Evolutionary conservation across 2,797 vertebrate species (phyloP).

Genomic region (Parotocinclus haroldoi): DNA sequence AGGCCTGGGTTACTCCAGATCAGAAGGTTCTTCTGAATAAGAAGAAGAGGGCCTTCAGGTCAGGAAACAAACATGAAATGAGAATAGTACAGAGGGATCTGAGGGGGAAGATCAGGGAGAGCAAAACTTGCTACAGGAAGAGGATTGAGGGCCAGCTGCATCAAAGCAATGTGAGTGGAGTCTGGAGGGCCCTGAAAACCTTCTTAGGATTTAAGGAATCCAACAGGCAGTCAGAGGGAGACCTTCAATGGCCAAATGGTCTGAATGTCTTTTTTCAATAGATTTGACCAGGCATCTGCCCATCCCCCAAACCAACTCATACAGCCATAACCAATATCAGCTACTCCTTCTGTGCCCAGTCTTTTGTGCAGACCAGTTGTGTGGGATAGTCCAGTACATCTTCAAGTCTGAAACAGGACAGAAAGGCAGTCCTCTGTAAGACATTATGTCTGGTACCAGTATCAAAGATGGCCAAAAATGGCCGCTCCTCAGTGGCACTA

Average conservation of each 20-base stretch:
- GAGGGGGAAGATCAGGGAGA: not conserved
- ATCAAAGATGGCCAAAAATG: not conserved
- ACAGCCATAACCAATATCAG: not conserved
- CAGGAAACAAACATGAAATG: not conserved
- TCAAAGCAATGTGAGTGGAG: not conserved
- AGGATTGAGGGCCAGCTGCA: conserved; percentile 4
- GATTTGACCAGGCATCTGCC: not conserved
- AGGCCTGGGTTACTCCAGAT: no score
- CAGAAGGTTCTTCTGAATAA: no score
- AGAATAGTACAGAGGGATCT: not conserved
- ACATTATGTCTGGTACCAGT: not conserved
- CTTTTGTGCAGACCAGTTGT: no score
- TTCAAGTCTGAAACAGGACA: no score
- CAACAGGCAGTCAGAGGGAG: not conserved
- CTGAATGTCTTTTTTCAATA: not conserved
- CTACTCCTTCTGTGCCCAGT: not conserved
- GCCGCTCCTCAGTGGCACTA: not conserved
- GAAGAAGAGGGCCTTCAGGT: not conserved
- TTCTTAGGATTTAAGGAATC: no score
- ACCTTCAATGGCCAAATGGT: not conserved
- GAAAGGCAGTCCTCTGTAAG: not conserved
- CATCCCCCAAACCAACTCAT: not conserved
- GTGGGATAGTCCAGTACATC: no score
- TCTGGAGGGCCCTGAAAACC: not conserved
- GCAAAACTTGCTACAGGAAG: not conserved